Conservation (phyloP, 1,140 invertebrate species). For the Drosophila rhopaloa region DNA sequence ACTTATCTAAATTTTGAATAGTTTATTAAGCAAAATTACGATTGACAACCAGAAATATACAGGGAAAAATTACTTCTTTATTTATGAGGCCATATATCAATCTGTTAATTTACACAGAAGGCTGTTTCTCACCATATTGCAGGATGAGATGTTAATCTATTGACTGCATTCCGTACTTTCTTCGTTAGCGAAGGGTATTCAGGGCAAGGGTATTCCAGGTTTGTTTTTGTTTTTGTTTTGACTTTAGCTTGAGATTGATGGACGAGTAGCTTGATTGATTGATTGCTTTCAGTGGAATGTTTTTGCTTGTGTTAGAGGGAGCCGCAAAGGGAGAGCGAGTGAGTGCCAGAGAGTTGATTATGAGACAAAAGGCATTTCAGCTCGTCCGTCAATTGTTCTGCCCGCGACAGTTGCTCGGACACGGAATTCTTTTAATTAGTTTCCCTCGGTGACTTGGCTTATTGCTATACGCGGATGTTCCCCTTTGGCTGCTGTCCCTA, state of each 20-base stretch:
- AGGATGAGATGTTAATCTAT: slow-evolving; percentile 37
- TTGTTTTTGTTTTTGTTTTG: slow-evolving; percentile 53
- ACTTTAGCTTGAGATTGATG: slow-evolving; percentile 55
- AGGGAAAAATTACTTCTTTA: not conserved
- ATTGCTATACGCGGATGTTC: slow-evolving; percentile 15
- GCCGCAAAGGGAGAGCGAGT: slow-evolving; percentile 6
- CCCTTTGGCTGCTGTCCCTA: slow-evolving; percentile 5
- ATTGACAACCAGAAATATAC: not conserved
- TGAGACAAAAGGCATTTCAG: slow-evolving; percentile 45
- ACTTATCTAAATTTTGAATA: slow-evolving; percentile 8
- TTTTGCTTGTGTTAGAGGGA: slow-evolving; percentile 25
- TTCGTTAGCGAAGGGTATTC: slow-evolving; percentile 23
- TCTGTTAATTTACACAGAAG: slow-evolving; percentile 21
- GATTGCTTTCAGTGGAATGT: slow-evolving; percentile 36
- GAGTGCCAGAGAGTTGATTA: slow-evolving; percentile 43
- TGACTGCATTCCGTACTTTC: slow-evolving; percentile 35
- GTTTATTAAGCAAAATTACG: not conserved
- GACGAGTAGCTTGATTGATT: slow-evolving; percentile 53
- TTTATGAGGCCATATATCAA: slow-evolving; percentile 46
- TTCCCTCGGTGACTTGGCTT: slow-evolving; percentile 25
- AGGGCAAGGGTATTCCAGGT: slow-evolving; percentile 22
- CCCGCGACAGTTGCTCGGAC: slow-evolving; percentile 18
- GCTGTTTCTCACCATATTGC: slow-evolving; percentile 38
- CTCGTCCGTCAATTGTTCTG: slow-evolving; percentile 17
- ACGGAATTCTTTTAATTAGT: slow-evolving; percentile 52